phyloP scores from a whole-genome alignment of 2,797 vertebrate species.

The Callimico goeldii region DNA sequence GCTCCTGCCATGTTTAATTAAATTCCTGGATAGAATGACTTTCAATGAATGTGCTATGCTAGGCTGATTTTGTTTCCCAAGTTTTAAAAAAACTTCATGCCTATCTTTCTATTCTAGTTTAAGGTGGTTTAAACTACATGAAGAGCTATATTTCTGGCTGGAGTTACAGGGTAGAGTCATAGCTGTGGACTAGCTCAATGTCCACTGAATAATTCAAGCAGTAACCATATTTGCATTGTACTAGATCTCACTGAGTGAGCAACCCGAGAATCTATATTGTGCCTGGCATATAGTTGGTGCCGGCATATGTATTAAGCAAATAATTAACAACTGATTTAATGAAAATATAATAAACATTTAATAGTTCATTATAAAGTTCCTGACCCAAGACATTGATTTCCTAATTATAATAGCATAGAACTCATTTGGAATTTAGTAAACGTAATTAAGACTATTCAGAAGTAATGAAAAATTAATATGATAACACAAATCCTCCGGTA shows the following conservation, averaged over 20 bases:
- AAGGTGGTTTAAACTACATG: not conserved
- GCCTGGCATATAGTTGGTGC: not conserved
- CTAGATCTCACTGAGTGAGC: not conserved
- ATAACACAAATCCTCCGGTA: not conserved
- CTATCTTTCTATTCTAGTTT: not conserved
- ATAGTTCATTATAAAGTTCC: not conserved
- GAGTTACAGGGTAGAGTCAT: not conserved
- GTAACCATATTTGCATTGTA: not conserved
- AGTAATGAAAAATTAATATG: not conserved
- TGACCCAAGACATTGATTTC: not conserved
- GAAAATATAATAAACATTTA: not conserved
- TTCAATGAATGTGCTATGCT: not conserved
- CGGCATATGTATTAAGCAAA: not conserved
- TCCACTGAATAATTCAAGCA: not conserved
- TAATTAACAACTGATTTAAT: not conserved
- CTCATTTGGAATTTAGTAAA: not conserved
- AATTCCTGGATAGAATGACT: not conserved
- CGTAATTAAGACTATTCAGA: not conserved
- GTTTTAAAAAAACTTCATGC: not conserved
- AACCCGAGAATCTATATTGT: not conserved
- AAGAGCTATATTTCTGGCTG: not conserved
- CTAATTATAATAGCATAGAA: not conserved
- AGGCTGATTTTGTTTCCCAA: not conserved
- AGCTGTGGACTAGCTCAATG: not conserved
- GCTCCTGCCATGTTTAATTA: not conserved